phyloP scores from a whole-genome alignment of 2,797 vertebrate genomes.

The Pseudochirops corinnae region DNA sequence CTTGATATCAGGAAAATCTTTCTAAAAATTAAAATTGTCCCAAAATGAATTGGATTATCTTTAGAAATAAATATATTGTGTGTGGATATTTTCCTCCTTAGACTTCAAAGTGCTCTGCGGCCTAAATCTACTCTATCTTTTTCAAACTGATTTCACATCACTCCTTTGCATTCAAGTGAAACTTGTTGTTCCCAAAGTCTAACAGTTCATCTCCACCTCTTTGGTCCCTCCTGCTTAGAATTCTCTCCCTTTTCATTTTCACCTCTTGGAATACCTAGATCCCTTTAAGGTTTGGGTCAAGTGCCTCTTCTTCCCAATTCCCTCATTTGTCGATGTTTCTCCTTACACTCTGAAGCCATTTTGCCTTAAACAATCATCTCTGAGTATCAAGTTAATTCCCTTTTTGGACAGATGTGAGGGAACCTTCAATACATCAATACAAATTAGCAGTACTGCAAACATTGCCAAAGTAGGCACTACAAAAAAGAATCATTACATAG shows the following conservation, averaged over 20 bases:
- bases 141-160: not conserved
- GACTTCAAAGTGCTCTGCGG: not conserved
- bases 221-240: not conserved
- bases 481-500: conserved; percentile 75
- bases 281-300: not conserved
- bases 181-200: not conserved
- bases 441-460: conserved; percentile 44
- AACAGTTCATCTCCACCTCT: not conserved
- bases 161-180: not conserved
- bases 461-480: conserved; percentile 65
- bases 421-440: conserved; percentile 75
- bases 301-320: not conserved
- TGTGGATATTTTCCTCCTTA: not conserved
- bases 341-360: not conserved
- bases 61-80: not conserved
- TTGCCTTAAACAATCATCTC: conserved; percentile 17
- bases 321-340: not conserved
- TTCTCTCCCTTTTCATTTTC: not conserved
- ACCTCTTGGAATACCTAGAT: not conserved
- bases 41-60: not conserved
- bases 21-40: not conserved
- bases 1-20: not conserved
- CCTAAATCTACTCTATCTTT: not conserved
- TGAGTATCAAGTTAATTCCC: conserved; percentile 73
- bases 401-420: conserved; percentile 74